These are phyloP conservation scores for Clostera curtula DNA, from an alignment of 2,888 invertebrate species.

Conservation along the genomic window DNA sequence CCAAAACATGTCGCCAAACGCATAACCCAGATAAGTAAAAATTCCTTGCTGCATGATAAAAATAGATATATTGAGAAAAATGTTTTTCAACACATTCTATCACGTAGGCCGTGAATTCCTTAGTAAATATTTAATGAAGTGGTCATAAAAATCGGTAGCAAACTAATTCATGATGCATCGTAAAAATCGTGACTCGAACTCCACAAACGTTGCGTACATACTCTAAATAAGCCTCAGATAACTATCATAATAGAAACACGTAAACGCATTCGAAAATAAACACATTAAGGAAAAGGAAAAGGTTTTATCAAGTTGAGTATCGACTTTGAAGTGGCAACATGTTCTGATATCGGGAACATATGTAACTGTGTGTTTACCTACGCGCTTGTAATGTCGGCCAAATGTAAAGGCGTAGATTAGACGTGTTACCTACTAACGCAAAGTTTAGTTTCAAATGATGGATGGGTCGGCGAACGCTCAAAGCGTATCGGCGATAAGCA, in stretches of 20 bases:
- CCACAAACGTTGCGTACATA: constrained; percentile 8
- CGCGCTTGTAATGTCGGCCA: constrained; percentile 50
- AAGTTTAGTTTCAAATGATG: constrained; percentile 50
- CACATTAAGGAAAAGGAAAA: constrained; percentile 53
- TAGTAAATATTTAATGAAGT: constrained; percentile 7
- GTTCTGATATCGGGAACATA: constrained; percentile 60
- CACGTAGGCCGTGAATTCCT: neutral
- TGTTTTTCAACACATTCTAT: too few relatives aligned
- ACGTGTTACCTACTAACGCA: constrained; percentile 35
- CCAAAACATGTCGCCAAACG: too few relatives aligned
- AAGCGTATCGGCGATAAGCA: constrained; percentile 61
- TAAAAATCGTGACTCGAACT: constrained; percentile 15
- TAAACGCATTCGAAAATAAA: constrained; percentile 35
- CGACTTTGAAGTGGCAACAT: constrained; percentile 56
- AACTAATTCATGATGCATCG: constrained; percentile 17
- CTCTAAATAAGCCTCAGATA: constrained; percentile 22
- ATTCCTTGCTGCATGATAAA: too few relatives aligned
- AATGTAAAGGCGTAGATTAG: constrained; percentile 57
- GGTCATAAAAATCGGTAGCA: constrained; percentile 28
- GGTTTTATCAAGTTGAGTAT: constrained; percentile 51
- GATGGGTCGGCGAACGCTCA: constrained; percentile 68
- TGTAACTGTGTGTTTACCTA: constrained; percentile 63
- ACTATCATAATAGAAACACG: constrained; percentile 29
- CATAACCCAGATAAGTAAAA: too few relatives aligned
- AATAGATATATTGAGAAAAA: too few relatives aligned